phyloP scores from a whole-genome alignment of 2,797 vertebrate genomes.

The Rhinoraja longicauda region DNA sequence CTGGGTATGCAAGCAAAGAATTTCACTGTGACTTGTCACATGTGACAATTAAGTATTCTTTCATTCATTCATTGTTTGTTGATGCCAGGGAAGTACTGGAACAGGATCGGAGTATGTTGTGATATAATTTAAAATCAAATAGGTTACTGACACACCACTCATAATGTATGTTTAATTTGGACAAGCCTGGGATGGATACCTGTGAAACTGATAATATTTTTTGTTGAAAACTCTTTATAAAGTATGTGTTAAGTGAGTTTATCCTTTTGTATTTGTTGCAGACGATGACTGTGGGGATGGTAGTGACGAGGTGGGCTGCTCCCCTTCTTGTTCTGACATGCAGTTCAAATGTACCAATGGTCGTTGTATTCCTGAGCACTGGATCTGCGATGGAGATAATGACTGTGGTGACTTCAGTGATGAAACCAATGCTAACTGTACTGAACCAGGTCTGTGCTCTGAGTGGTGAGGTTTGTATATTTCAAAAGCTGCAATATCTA shows the following conservation, averaged over 20 bases:
- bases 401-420: conserved; percentile 96
- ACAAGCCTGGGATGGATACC: neutral
- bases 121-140: neutral
- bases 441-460: conserved; percentile 61
- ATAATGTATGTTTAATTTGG: neutral
- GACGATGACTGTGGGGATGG: conserved; percentile 94
- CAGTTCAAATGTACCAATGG: conserved; percentile 85
- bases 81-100: neutral
- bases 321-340: conserved; percentile 72
- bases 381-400: conserved; percentile 92
- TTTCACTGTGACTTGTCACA: no score
- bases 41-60: no score
- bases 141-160: neutral
- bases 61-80: no score
- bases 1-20: no score
- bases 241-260: neutral
- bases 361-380: conserved; percentile 83
- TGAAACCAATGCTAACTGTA: conserved; percentile 73
- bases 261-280: conserved; percentile 47
- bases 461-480: neutral
- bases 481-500: neutral
- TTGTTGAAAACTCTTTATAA: no score
- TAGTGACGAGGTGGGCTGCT: conserved; percentile 80
- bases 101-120: neutral
- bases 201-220: neutral